These are phyloP conservation scores for Branchinecta lynchi DNA, from an alignment of 1,140 invertebrate genomes.

Conservation along the genomic window DNA sequence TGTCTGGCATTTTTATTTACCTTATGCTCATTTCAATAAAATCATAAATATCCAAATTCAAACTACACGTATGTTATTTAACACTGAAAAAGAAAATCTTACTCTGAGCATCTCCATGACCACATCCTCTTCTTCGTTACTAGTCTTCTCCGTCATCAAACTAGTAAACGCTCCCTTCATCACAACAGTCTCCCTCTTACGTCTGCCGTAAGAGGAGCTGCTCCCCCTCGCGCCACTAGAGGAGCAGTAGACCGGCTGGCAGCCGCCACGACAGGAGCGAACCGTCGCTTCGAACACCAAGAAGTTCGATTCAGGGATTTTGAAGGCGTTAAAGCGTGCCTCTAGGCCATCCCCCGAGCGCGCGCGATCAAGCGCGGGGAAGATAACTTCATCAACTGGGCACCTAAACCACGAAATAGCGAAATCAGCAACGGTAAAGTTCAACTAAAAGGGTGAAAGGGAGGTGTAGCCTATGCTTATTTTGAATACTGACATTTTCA, in stretches of 20 bases:
- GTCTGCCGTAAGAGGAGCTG: constrained; percentile 60
- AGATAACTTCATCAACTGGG: constrained; percentile 77
- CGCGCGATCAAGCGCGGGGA: constrained; percentile 70
- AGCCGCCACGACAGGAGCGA: constrained; percentile 67
- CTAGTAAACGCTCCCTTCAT: constrained; percentile 20
- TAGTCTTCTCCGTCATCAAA: constrained; percentile 26
- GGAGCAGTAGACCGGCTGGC: constrained; percentile 70
- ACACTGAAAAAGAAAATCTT: constrained; percentile 17
- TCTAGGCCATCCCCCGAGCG: constrained; percentile 70
- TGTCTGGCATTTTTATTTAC: too few relatives aligned
- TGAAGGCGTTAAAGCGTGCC: constrained; percentile 82
- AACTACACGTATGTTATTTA: neutral
- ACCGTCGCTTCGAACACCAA: constrained; percentile 84
- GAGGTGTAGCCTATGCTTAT: too few relatives aligned
- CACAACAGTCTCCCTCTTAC: constrained; percentile 38
- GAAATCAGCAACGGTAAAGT: neutral
- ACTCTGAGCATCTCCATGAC: constrained; percentile 75
- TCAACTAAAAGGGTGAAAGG: neutral
- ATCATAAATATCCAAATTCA: too few relatives aligned
- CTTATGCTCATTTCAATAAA: too few relatives aligned
- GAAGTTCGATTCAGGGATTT: constrained; percentile 86
- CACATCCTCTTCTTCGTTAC: constrained; percentile 39
- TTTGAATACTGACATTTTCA: neutral
- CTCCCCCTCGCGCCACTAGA: constrained; percentile 47
- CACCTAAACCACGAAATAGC: constrained; percentile 40